Base-by-base conservation (phyloP, 2,888 invertebrate species). In the Tubulanus polymorphus region DNA sequence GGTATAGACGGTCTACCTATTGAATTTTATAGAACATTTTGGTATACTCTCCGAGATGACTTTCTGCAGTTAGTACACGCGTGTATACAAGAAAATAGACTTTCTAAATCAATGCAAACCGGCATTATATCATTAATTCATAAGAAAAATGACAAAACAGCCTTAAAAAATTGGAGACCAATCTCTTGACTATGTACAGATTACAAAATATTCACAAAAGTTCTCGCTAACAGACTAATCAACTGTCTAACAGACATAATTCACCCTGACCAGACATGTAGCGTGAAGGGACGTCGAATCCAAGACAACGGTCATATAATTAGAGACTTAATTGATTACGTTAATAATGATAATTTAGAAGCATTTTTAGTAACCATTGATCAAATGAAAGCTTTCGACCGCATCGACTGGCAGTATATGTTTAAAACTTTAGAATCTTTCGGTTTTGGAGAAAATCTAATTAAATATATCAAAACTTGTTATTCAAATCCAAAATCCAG, bases 321-420 rank as follows among this genome's bases (percentile, higher is more conserved):
- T 2, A 32, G 63, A 20, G 56, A 62, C 52, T 51, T 62, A 23
- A 18, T 55, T 18, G 58, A 62, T 49, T 64, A 60, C 63, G 48
- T 52, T 20, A 52, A 63, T 23, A 59, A 60, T 45, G 59, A 63
- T 47, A 29, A 63, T 12, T 26, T 60, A 23, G 18, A 48, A 35
- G 54, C 59, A 27, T 54, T 54, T 37, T 62, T 64, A 48, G 59
- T 64, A 32, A 51, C 37, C 54, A 32, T 64, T 28, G 66, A 67
- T 45, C 67, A 66, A 52, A 63, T 61, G 45, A 67, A 66, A 37
- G 64, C 64, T 1, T 66, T 66, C 35, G 64, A 66, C 48, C 51
- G 64, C 32, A 64, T 65, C 10, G 57, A 53, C 27, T 60, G 62
- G 49, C 50, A 56, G n/a, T 65, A 56, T 53, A n/a, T 67, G 25